Base-by-base conservation (phyloP, 2,888 invertebrate genomes). In the Trichacis sp. region DNA sequence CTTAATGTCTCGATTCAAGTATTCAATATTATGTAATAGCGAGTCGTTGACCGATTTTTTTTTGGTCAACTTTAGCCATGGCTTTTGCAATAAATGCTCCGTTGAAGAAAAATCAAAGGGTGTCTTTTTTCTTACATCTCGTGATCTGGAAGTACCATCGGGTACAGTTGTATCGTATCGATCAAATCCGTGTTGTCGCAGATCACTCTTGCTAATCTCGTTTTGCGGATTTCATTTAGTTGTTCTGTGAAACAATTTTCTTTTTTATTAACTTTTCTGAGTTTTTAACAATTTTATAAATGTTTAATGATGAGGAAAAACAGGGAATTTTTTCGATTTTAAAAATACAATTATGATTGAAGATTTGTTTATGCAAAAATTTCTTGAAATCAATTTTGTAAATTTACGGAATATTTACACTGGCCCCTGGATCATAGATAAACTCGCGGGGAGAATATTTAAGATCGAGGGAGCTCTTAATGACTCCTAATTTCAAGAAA, bases 131-230 rank as follows among this genome's bases (percentile, higher is more conserved):
- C 93, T 91, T 88, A 96, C 96, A 95, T 89, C 88, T 95, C 94
- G 80, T 95, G 95, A 85, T 96, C 95, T 1, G 96, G 94, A 76
- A 95, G 85, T 24, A 96, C 94, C 94, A 96, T 94, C 0, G 95
- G 95, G 84, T 95, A 96, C 11, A 95, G 88, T 83, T 96, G 96
- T 68, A 94, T 91, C 8, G 94, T 94, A 79, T 96, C 95, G 71
- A 96, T 95, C 69, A 95, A 88, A 82, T 96, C 96, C 0, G 95
- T 95, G 81, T 96, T 96, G 83, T 96, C 96, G 81, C 96, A 96
- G 73, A 96, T 93, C 50, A 96, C 85, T 65, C 95, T 89, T 0
- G 95, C 91, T 5, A 96, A 85, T 74, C 93, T 90, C 0, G 91
- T 86, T 85, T 96, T 95, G 46, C 93, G 88, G 62, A 96, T 88